A percentile compares a stretch with the other conserved stretches of the same genome.
These are phyloP conservation scores for Deilephila elpenor DNA, from an alignment of 2,888 invertebrate species.

Conservation along the genomic window DNA sequence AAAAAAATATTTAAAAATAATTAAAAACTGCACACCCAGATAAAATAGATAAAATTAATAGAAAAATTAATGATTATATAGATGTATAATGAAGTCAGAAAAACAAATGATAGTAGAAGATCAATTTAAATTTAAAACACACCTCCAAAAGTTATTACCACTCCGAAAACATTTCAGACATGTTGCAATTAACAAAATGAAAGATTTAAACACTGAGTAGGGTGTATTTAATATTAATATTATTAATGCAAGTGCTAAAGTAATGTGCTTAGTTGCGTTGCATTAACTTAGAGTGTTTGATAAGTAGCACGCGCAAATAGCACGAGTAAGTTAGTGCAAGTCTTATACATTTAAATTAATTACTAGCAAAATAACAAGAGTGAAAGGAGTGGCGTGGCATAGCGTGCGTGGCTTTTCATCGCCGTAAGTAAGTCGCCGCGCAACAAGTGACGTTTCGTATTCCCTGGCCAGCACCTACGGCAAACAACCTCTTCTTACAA, in stretches of 20 bases:
- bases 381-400: conserved; percentile 68
- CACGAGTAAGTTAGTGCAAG: conserved; percentile 43
- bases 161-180: background rate
- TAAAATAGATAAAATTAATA: too few species aligned
- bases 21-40: too few species aligned
- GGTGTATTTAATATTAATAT: background rate
- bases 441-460: conserved; percentile 78
- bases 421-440: conserved; percentile 75
- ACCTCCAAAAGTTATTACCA: background rate
- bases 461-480: conserved; percentile 60
- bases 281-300: conserved; percentile 26
- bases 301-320: conserved; percentile 39
- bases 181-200: background rate
- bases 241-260: background rate
- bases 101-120: background rate
- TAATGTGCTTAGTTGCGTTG: background rate
- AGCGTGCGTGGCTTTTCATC: conserved; percentile 79
- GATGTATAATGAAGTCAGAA: too few species aligned
- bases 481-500: conserved; percentile 50
- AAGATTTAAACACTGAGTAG: background rate
- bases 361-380: conserved; percentile 64
- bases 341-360: conserved; percentile 50
- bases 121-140: background rate
- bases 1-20: too few species aligned
- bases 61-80: too few species aligned